Percentiles rank a stretch among this genome's conserved stretches.
Conservation (phyloP, 2,888 invertebrate species). For the Noctua pronuba region DNA sequence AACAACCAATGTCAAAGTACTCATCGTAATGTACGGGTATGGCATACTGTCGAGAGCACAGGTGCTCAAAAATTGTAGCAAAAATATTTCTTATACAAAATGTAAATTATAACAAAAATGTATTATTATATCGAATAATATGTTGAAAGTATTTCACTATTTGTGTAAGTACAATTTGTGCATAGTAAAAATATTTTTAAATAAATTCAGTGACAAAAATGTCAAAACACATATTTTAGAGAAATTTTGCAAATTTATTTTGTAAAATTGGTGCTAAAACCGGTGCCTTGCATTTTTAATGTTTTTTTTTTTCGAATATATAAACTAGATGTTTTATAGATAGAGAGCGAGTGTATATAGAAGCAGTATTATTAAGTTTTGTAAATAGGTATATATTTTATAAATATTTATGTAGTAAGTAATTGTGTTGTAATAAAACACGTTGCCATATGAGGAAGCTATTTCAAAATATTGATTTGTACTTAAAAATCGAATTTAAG, state of each 20-base stretch:
- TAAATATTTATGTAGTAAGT: conserved; percentile 74
- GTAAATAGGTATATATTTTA: conserved; percentile 78
- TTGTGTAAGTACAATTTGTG: conserved; percentile 53
- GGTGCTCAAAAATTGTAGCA: conserved; percentile 49
- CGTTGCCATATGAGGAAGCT: conserved; percentile 82
- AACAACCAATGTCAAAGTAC: conserved; percentile 36
- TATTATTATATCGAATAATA: conserved; percentile 41
- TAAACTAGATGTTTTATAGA: conserved; percentile 57
- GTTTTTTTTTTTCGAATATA: conserved; percentile 64
- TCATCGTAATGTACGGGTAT: conserved; percentile 64
- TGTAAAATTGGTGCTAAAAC: conserved; percentile 75
- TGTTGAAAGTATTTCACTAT: conserved; percentile 33
- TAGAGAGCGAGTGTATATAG: conserved; percentile 71
- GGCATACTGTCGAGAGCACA: conserved; percentile 57
- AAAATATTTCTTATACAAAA: conserved; percentile 35
- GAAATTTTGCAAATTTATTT: conserved; percentile 32
- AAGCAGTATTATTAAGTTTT: conserved; percentile 80
- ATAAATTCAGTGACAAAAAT: conserved; percentile 9
- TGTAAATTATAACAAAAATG: conserved; percentile 39
- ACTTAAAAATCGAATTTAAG: conserved; percentile 87
- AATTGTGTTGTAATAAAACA: conserved; percentile 66
- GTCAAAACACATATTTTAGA: conserved; percentile 5
- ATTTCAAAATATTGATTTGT: conserved; percentile 74
- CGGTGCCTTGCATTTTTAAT: conserved; percentile 77
- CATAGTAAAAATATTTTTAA: conserved; percentile 27